phyloP scores from a whole-genome alignment of 2,888 invertebrate genomes.

The Ennomos quercinarius region DNA sequence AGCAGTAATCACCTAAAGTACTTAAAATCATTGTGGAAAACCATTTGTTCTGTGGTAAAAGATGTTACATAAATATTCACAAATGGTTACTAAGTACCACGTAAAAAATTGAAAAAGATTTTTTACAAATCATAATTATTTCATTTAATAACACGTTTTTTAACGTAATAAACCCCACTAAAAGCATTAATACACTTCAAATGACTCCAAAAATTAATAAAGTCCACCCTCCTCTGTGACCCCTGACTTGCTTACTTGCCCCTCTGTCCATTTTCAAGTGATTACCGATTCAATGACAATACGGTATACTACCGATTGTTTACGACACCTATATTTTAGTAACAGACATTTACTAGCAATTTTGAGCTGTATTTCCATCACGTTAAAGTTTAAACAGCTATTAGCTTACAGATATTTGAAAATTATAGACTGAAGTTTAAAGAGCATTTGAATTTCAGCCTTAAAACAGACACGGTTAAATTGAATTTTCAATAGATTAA shows the following conservation, averaged over 20 bases:
- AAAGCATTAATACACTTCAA: conserved; percentile 43
- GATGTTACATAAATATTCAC: too few species aligned
- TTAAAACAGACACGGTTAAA: conserved; percentile 39
- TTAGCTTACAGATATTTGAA: conserved; percentile 5
- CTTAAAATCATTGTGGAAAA: too few species aligned
- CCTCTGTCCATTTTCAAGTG: conserved; percentile 58
- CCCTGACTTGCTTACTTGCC: conserved; percentile 48
- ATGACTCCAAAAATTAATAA: conserved; percentile 66
- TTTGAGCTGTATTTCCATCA: conserved; percentile 8
- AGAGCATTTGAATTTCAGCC: conserved; percentile 40
- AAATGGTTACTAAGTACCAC: too few species aligned
- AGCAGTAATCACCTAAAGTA: too few species aligned
- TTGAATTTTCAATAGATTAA: conserved; percentile 36
- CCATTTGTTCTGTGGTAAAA: too few species aligned
- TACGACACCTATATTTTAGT: conserved; percentile 69
- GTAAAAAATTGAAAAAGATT: too few species aligned
- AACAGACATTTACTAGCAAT: conserved; percentile 41
- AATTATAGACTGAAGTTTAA: not conserved
- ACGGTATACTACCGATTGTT: conserved; percentile 64
- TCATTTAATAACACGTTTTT: too few species aligned
- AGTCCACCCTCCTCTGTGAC: conserved; percentile 55
- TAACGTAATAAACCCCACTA: conserved; percentile 28
- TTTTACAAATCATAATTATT: too few species aligned
- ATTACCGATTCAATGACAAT: conserved; percentile 62
- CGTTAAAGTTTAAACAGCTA: conserved; percentile 37